phyloP scores from a whole-genome alignment of 2,888 invertebrate species.

The Amblyteles armatorius region DNA sequence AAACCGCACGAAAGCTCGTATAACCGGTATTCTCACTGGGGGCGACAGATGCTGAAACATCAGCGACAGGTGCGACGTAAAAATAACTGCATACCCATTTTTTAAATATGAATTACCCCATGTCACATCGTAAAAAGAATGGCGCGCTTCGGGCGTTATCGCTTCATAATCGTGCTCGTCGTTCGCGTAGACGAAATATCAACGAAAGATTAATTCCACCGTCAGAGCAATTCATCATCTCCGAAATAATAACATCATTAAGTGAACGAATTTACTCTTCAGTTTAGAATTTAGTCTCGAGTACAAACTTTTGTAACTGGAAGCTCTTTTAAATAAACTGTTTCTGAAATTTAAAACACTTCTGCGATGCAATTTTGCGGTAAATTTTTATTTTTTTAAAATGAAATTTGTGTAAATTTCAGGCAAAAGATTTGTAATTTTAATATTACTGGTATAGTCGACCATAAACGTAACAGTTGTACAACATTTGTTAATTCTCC shows the following conservation, averaged over 20 bases:
- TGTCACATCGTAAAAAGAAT: conserved; percentile 9
- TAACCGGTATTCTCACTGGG: conserved; percentile 12
- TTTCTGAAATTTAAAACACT: too few species aligned
- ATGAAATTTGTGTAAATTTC: too few species aligned
- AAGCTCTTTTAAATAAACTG: too few species aligned
- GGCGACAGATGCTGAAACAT: conserved; percentile 26
- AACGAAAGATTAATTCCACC: not conserved
- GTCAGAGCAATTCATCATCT: not conserved
- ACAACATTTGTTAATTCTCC: too few species aligned
- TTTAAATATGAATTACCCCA: not conserved
- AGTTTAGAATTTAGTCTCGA: too few species aligned
- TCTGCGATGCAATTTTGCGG: too few species aligned
- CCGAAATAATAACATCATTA: not conserved
- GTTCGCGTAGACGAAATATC: not conserved
- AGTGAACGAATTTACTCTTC: not conserved
- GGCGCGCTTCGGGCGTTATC: not conserved
- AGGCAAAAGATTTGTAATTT: too few species aligned
- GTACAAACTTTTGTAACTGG: too few species aligned
- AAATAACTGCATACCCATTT: conserved; percentile 52
- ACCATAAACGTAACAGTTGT: too few species aligned
- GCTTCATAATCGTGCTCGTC: not conserved
- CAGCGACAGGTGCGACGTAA: conserved; percentile 48
- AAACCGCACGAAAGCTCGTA: conserved; percentile 27
- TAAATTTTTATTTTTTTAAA: too few species aligned
- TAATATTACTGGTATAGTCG: too few species aligned